These are phyloP conservation scores for Nomada goodeniana DNA, from an alignment of 2,888 invertebrate species.

Conservation along the genomic window DNA sequence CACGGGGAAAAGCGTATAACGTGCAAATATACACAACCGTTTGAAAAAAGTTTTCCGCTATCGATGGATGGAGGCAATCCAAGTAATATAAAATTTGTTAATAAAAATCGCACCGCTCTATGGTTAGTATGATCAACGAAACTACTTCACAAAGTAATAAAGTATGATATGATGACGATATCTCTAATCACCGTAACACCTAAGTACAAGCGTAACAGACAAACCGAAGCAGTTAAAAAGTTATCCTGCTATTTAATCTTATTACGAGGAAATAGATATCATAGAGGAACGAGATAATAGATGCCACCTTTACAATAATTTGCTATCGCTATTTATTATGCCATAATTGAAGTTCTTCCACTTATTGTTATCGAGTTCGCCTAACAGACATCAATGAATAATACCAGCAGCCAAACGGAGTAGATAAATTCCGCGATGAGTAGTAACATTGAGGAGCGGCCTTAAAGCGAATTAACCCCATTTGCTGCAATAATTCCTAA, in stretches of 20 bases:
- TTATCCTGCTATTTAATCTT: neutral
- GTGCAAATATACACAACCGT: neutral
- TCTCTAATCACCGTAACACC: no score
- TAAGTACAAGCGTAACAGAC: neutral
- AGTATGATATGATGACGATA: no score
- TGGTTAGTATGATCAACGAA: no score
- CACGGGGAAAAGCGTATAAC: neutral
- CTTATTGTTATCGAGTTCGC: neutral
- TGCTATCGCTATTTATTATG: no score
- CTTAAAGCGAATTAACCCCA: slow-evolving; percentile 72
- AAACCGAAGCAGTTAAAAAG: slow-evolving; percentile 3
- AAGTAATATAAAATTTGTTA: no score
- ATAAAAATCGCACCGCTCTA: no score
- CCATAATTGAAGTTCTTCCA: slow-evolving; percentile 3
- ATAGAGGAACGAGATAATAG: no score
- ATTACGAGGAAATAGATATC: neutral
- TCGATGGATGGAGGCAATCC: slow-evolving; percentile 6
- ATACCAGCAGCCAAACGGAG: slow-evolving; percentile 16
- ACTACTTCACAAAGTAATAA: no score
- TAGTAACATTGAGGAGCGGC: slow-evolving; percentile 60
- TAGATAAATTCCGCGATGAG: slow-evolving; percentile 46
- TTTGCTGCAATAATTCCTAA: slow-evolving; percentile 66
- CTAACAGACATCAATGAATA: slow-evolving; percentile 7
- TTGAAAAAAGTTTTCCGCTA: slow-evolving; percentile 1
- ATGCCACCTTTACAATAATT: no score